These are phyloP conservation scores for Congeria kusceri DNA, from an alignment of 2,888 invertebrate genomes.

Conservation along the genomic window DNA sequence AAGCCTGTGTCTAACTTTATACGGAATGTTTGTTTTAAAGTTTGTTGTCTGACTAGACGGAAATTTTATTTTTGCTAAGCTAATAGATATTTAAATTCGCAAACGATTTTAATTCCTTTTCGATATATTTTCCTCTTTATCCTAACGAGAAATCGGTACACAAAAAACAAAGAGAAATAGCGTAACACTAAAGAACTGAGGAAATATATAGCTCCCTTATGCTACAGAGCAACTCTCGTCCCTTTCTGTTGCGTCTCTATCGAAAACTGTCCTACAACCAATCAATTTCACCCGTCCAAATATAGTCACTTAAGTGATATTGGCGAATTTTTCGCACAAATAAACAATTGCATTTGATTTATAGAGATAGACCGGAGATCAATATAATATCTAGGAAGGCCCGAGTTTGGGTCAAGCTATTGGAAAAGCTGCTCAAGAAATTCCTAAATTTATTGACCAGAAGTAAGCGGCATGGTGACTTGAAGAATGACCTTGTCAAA, in stretches of 20 bases:
- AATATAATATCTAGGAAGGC: slow-evolving; percentile 44
- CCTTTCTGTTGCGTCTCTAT: too few species aligned
- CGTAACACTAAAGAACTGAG: too few species aligned
- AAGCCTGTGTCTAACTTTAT: too few species aligned
- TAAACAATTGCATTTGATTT: slow-evolving; percentile 65
- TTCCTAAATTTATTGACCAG: slow-evolving; percentile 34
- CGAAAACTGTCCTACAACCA: background rate
- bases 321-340: slow-evolving; percentile 59
- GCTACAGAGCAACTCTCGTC: too few species aligned
- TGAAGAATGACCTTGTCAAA: background rate
- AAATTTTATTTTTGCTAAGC: background rate
- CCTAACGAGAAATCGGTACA: too few species aligned
- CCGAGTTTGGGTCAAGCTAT: slow-evolving; percentile 35
- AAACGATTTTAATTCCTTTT: slow-evolving; percentile 8
- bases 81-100: slow-evolving; percentile 1
- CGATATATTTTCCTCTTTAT: background rate
- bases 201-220: too few species aligned
- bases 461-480: background rate
- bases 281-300: slow-evolving; percentile 51
- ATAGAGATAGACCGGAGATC: slow-evolving; percentile 52
- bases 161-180: too few species aligned
- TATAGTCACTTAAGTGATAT: slow-evolving; percentile 62
- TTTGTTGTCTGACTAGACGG: background rate
- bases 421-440: slow-evolving; percentile 32
- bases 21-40: slow-evolving; percentile 3